Evolutionary conservation across 2,113 vertebrate genomes (phyloP).

Genomic region (Athene noctua): DNA sequence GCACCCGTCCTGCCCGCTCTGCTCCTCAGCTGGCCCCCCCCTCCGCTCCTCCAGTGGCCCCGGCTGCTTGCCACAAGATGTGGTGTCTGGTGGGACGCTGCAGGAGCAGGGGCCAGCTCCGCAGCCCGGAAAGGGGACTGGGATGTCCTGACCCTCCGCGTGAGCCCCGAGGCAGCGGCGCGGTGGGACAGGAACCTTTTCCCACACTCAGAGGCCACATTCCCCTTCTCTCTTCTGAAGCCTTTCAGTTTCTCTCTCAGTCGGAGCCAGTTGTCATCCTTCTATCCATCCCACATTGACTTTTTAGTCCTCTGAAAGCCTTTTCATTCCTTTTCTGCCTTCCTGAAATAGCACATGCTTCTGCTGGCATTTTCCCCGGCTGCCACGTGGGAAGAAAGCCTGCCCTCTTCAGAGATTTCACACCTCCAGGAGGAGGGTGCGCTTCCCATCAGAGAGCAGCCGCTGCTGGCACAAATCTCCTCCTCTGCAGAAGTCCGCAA

Average conservation of each 20-base stretch:
- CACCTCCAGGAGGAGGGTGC: slow-evolving; percentile 33
- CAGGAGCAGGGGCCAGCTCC: neutral
- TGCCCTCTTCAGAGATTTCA: slow-evolving; percentile 47
- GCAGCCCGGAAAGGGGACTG: neutral
- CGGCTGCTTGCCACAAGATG: neutral
- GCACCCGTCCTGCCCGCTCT: rapidly evolving
- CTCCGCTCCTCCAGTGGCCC: too few relatives aligned
- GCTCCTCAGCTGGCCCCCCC: too few relatives aligned
- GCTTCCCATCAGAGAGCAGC: slow-evolving; percentile 22
- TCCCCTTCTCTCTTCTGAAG: neutral
- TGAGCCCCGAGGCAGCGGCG: neutral
- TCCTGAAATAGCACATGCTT: slow-evolving; percentile 34
- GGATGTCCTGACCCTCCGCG: neutral
- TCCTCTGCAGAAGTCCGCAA: slow-evolving; percentile 16
- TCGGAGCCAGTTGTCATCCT: slow-evolving; percentile 5
- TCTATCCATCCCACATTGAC: neutral
- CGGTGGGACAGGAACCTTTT: neutral
- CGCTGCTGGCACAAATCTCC: slow-evolving; percentile 29
- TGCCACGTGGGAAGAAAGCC: slow-evolving; percentile 42
- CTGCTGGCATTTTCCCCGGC: slow-evolving; percentile 38
- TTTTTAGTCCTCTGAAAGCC: slow-evolving; percentile 20
- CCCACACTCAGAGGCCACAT: neutral
- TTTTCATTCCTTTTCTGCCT: slow-evolving; percentile 19
- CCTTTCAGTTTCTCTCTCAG: neutral
- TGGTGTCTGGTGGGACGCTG: neutral